Percentiles rank a stretch among this genome's conserved stretches.
These are phyloP conservation scores for Scolopax bukidnonensis DNA, from an alignment of 2,797 vertebrate genomes.

Conservation along the genomic window DNA sequence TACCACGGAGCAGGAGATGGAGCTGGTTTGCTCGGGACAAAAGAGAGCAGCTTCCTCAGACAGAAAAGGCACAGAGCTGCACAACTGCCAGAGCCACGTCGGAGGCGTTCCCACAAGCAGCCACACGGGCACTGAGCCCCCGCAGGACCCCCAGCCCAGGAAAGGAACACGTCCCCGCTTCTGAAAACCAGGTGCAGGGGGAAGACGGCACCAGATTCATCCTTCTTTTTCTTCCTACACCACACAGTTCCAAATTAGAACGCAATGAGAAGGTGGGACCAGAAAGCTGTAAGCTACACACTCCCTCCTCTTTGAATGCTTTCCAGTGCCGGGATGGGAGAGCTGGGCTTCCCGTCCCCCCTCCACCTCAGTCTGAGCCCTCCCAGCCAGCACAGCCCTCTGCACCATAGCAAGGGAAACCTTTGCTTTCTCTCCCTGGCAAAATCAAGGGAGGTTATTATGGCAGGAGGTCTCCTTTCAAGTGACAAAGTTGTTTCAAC, in stretches of 20 bases:
- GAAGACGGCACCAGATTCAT: background rate
- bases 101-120: fast-evolving
- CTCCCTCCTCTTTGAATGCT: background rate
- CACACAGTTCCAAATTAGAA: fast-evolving
- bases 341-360: background rate
- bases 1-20: background rate
- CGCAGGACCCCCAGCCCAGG: fast-evolving
- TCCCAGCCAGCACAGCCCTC: no score
- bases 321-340: background rate
- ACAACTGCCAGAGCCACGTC: background rate
- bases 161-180: background rate
- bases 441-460: background rate
- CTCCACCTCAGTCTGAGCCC: fast-evolving
- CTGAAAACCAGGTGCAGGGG: fast-evolving
- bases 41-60: background rate
- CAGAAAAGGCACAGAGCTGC: background rate
- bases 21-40: background rate
- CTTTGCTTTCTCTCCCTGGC: background rate
- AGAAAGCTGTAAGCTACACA: background rate
- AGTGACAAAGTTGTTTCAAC: background rate
- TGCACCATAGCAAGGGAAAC: background rate
- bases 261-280: background rate
- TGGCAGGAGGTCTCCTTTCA: background rate
- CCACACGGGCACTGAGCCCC: fast-evolving
- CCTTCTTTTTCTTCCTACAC: background rate